A percentile compares a stretch with the other conserved stretches of the same genome.
phyloP scores from a whole-genome alignment of 1,140 invertebrate genomes.

The Pseudoatta argentina region DNA sequence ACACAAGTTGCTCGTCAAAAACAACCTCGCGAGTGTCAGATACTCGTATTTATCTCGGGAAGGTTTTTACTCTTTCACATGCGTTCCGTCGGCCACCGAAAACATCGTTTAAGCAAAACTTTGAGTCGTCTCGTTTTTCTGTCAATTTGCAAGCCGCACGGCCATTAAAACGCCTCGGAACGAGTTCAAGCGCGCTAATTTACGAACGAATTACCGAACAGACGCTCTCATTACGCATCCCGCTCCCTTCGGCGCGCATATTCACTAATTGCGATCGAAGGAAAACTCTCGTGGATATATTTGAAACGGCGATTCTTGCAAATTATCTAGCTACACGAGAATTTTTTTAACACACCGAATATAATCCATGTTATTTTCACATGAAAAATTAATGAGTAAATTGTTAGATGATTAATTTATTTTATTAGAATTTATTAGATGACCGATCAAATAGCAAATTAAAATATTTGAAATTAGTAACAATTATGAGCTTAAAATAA shows the following conservation, averaged over 20 bases:
- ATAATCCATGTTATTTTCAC: not conserved
- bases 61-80: slow-evolving; percentile 21
- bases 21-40: not conserved
- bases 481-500: not conserved
- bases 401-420: no score
- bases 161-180: slow-evolving; percentile 34
- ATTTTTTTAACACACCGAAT: not conserved
- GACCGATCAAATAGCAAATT: not conserved
- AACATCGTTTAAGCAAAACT: slow-evolving; percentile 39
- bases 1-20: not conserved
- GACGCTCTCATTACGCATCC: slow-evolving; percentile 45
- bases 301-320: not conserved
- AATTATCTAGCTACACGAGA: not conserved
- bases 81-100: not conserved
- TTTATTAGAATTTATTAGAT: not conserved
- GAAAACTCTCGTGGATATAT: not conserved
- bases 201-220: slow-evolving; percentile 39
- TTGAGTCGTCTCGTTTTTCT: slow-evolving; percentile 32
- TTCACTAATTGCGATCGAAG: slow-evolving; percentile 48
- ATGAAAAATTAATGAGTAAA: not conserved
- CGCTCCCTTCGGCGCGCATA: slow-evolving; percentile 2
- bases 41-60: slow-evolving; percentile 23
- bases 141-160: slow-evolving; percentile 28
- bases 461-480: not conserved
- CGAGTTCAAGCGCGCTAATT: slow-evolving; percentile 50